Base-by-base conservation (phyloP, 2,888 invertebrate genomes). In the Cyclophora punctaria region DNA sequence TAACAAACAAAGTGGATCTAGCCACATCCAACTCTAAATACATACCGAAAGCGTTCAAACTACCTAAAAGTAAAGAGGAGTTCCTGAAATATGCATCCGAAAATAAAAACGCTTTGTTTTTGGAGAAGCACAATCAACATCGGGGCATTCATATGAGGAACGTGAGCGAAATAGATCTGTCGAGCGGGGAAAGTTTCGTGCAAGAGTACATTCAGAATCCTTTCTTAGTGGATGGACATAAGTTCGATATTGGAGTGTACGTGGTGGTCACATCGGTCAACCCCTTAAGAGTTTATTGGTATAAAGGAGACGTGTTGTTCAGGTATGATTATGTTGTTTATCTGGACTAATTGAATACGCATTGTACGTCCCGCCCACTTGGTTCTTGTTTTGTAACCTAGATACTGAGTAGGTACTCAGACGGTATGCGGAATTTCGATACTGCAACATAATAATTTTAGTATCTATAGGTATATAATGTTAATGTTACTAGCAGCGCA, bases 171-270 rank as follows among this genome's bases (percentile, higher is more conserved):
- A 90, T 98, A 46, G 92, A 97, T 78, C 80, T 96, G 51, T 82
- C 89, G 7, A 84, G 89, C 44, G 91, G 90, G 40, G 94, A 93
- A 49, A 94, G 93, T 48, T 99, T 99, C 78, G 91, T 98, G 3
- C 98, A 98, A 73, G 95, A 98, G 78, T 99, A 94, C 77, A 90
- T 99, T 34, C 93, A 94, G 61, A 94, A 93, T 57, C 98, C 98
- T 3, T 92, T 95, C 63, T 87, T 99, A 20, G 94, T 99, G 3
- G 97, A 97, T 76, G 97, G 96, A 1, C 92, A 96, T 78, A 98
- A 98, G 86, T 99, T 99, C 81, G 99, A 99, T 82, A 95, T 99
- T 76, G 98, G 99, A 5, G 92, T 99, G 51, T 99, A 99, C 74
- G 95, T 96, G 0, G 93, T 95, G 0, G 84, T 99, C 33, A 98